phyloP scores from a whole-genome alignment of 2,888 invertebrate genomes.

The Drosophila hamatofila region DNA sequence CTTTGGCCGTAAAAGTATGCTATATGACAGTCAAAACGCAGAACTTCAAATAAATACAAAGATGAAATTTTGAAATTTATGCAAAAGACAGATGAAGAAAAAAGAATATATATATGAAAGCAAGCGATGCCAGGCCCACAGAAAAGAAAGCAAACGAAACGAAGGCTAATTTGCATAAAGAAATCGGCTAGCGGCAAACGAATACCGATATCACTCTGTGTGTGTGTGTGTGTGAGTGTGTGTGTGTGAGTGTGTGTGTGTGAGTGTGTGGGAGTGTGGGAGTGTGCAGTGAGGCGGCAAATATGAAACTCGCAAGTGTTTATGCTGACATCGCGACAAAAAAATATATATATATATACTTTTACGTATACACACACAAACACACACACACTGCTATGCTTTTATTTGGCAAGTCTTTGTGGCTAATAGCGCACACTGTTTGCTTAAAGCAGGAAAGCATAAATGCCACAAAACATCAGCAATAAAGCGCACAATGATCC shows the following conservation, averaged over 20 bases:
- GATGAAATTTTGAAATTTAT: conserved; percentile 72
- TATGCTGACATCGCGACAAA: conserved; percentile 77
- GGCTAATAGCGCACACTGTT: conserved; percentile 68
- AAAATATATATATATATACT: conserved; percentile 30
- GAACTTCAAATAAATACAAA: conserved; percentile 65
- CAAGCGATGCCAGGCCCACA: background rate
- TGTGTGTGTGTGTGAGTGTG: conserved; percentile 12
- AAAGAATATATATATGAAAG: background rate
- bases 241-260: conserved; percentile 7
- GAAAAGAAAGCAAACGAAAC: conserved; percentile 21
- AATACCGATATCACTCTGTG: conserved; percentile 18
- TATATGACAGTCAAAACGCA: conserved; percentile 40
- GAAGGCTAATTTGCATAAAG: conserved; percentile 75
- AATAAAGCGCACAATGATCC: conserved; percentile 55
- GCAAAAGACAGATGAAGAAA: conserved; percentile 57
- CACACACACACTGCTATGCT: conserved; percentile 44
- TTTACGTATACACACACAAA: background rate
- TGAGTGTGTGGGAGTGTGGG: conserved; percentile 39
- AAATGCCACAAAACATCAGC: conserved; percentile 52
- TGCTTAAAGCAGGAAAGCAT: conserved; percentile 57
- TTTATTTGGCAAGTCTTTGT: conserved; percentile 66
- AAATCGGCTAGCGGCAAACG: conserved; percentile 68
- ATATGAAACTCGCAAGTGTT: conserved; percentile 75
- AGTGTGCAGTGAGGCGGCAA: conserved; percentile 66
- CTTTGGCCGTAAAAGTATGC: conserved; percentile 64